Conservation (phyloP, 2,797 vertebrate species). For the Sparidentex hasta region DNA sequence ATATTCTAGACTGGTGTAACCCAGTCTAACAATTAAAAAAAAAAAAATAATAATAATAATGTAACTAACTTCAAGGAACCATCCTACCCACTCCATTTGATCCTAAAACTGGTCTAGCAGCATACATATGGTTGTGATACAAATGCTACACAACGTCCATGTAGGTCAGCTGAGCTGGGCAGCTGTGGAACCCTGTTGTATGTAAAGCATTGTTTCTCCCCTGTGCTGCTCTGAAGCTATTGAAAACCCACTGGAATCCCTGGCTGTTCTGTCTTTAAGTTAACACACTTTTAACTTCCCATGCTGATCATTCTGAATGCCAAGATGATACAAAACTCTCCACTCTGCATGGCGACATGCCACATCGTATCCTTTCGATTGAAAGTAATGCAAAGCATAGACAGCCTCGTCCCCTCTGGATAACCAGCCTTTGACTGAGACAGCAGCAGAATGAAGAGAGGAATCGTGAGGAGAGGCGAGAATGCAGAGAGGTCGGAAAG, state of each 20-base stretch:
- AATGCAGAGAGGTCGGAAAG: conserved; percentile 6
- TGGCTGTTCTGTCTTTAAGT: neutral
- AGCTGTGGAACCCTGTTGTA: neutral
- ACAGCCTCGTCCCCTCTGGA: conserved; percentile 24
- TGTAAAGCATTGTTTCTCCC: neutral
- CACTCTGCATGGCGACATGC: conserved; percentile 4
- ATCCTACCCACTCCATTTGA: no score
- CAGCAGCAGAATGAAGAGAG: conserved; percentile 17
- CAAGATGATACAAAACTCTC: neutral
- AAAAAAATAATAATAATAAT: no score
- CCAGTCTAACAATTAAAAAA: no score
- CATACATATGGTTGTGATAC: no score
- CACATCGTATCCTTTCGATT: conserved; percentile 2
- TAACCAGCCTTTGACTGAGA: conserved; percentile 10
- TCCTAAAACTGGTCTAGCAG: no score
- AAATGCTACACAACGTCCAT: neutral
- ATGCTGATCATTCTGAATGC: neutral
- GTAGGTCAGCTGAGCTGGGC: neutral
- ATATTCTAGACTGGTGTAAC: no score
- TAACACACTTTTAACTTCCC: conserved; percentile 9
- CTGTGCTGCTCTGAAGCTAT: neutral
- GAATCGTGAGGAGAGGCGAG: conserved; percentile 3
- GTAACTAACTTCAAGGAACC: no score
- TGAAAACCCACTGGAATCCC: conserved; percentile 7
- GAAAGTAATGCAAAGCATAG: conserved; percentile 20